Conservation (phyloP, 2,888 invertebrate genomes). For the Melieria omissa region DNA sequence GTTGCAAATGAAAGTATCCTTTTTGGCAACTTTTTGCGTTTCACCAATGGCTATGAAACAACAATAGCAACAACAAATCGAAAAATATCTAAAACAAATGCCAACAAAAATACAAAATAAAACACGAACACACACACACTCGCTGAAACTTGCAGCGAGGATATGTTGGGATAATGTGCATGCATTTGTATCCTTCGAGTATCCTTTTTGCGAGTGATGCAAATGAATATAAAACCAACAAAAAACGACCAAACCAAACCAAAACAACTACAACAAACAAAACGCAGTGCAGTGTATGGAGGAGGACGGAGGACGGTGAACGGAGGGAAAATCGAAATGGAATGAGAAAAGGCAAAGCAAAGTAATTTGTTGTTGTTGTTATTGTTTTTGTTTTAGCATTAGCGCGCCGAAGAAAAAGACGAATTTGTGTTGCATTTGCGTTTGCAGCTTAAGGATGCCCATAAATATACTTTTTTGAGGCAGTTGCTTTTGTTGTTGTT, state of each 20-base stretch:
- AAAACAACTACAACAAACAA: no score
- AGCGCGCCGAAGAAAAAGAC: conserved; percentile 11
- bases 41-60: no score
- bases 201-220: conserved; percentile 44
- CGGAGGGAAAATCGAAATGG: neutral
- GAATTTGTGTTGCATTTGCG: conserved; percentile 37
- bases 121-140: no score
- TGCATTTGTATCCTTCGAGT: conserved; percentile 60
- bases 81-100: no score
- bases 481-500: neutral
- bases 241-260: neutral
- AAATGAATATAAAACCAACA: conserved; percentile 17
- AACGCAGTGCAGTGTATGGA: no score
- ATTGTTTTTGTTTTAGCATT: neutral
- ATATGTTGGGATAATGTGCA: conserved; percentile 53
- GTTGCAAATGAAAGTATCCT: no score
- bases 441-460: conserved; percentile 40
- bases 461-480: conserved; percentile 26
- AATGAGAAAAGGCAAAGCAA: neutral
- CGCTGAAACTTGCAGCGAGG: conserved; percentile 27
- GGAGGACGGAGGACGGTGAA: no score
- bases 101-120: no score
- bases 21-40: no score
- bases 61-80: no score
- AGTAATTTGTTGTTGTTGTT: no score